Evolutionary conservation across 2,888 invertebrate species (phyloP).

Genomic region (Cephonodes hylas): DNA sequence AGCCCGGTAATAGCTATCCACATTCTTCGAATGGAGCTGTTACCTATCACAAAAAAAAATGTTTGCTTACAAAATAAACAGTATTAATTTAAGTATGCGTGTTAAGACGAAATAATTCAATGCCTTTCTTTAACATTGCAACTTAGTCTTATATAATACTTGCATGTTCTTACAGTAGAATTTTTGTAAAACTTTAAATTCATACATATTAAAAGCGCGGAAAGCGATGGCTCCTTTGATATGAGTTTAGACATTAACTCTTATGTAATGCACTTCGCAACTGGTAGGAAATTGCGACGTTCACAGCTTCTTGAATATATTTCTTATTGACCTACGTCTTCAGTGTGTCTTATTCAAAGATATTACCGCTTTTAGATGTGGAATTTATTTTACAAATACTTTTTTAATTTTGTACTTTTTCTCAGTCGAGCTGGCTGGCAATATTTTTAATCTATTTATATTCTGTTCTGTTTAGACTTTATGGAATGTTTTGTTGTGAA

Average conservation of each 20-base stretch:
- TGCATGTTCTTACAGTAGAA: background rate
- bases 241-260: background rate
- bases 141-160: background rate
- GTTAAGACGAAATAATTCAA: background rate
- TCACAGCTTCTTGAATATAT: background rate
- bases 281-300: background rate
- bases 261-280: constrained; percentile 2
- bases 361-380: background rate
- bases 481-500: no score
- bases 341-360: background rate
- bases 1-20: no score
- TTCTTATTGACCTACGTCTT: background rate
- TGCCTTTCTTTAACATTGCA: background rate
- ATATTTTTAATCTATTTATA: no score
- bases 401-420: background rate
- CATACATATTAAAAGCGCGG: background rate
- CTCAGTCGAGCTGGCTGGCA: no score
- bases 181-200: background rate
- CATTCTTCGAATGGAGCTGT: no score
- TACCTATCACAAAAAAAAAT: no score
- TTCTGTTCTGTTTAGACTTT: no score
- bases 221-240: background rate
- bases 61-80: no score
- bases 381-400: background rate
- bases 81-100: no score